A percentile compares a stretch with the other conserved stretches of the same genome.
These are phyloP conservation scores for Exephanes ischioxanthus DNA, from an alignment of 2,888 invertebrate genomes.

Conservation along the genomic window DNA sequence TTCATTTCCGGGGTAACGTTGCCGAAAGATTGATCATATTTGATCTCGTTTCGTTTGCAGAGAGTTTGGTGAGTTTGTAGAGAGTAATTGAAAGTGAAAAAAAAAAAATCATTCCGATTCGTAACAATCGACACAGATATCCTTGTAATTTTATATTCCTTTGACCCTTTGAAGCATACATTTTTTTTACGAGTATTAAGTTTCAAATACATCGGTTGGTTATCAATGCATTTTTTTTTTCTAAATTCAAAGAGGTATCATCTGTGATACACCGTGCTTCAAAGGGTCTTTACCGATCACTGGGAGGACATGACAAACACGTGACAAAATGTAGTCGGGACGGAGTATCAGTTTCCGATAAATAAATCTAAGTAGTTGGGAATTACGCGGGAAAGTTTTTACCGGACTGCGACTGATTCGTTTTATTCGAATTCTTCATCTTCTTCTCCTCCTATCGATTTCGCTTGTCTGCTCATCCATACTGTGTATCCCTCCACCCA, in stretches of 20 bases:
- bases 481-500: not conserved
- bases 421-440: constrained; percentile 10
- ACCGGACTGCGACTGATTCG: constrained; percentile 12
- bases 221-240: too few species aligned
- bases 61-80: not conserved
- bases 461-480: not conserved
- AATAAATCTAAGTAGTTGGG: not conserved
- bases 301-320: not conserved
- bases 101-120: not conserved
- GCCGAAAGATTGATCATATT: constrained; percentile 25
- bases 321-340: not conserved
- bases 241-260: too few species aligned
- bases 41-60: not conserved
- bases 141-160: not conserved
- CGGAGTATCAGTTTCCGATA: not conserved
- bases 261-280: too few species aligned
- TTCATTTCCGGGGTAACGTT: constrained; percentile 38
- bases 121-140: not conserved
- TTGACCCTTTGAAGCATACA: too few species aligned
- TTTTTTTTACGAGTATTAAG: too few species aligned
- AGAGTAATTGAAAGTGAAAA: constrained; percentile 2
- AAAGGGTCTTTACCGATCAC: not conserved
- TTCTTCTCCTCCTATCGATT: constrained; percentile 1
- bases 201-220: too few species aligned
- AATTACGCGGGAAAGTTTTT: constrained; percentile 9